Evolutionary conservation across 2,797 vertebrate genomes (phyloP).

Genomic region (Lemur catta): DNA sequence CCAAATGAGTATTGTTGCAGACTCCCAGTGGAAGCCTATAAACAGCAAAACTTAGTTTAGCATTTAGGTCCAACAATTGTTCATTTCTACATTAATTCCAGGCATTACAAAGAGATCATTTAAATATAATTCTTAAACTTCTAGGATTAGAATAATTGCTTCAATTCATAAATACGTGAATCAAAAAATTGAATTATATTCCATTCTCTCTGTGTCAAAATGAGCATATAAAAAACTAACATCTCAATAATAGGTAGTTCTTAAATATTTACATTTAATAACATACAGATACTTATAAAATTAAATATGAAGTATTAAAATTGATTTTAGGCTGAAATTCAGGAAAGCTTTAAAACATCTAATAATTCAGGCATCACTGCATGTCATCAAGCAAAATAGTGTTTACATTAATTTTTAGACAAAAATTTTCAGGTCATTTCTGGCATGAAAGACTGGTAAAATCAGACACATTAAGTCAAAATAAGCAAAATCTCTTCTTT

Average conservation of each 20-base stretch:
- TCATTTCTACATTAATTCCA: slow-evolving; percentile 81
- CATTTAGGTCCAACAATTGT: slow-evolving; percentile 77
- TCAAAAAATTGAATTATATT: neutral
- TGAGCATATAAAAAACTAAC: neutral
- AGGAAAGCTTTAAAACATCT: neutral
- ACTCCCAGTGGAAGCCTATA: slow-evolving; percentile 71
- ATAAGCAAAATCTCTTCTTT: neutral
- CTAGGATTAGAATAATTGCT: neutral
- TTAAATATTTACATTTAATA: neutral
- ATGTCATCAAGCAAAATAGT: neutral
- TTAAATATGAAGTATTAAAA: neutral
- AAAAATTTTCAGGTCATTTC: neutral
- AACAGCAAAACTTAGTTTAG: slow-evolving; percentile 74
- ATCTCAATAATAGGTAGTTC: neutral
- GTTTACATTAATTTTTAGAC: neutral
- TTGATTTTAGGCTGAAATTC: neutral
- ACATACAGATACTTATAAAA: neutral
- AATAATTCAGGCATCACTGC: neutral
- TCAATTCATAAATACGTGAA: neutral
- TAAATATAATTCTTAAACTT: slow-evolving; percentile 78
- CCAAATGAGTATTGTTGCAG: slow-evolving; percentile 74
- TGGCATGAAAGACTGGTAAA: neutral
- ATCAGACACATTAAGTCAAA: neutral
- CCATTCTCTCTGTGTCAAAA: neutral
- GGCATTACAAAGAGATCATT: slow-evolving; percentile 62